A percentile compares a stretch with the other conserved stretches of the same genome.
phyloP scores from a whole-genome alignment of 2,888 invertebrate genomes.

The Conops quadrifasciatus region DNA sequence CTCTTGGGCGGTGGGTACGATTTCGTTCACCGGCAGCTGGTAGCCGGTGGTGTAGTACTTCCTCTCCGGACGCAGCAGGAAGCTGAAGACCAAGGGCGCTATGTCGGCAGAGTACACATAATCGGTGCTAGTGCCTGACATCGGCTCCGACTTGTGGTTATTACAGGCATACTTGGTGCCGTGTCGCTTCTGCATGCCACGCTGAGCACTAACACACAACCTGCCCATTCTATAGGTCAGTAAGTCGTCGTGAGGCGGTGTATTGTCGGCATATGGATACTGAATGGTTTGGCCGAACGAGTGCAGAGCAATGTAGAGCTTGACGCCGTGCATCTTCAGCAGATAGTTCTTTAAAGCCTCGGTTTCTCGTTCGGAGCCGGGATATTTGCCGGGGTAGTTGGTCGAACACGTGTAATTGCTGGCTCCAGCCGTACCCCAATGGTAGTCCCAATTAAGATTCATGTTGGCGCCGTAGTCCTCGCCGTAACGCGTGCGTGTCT shows the following conservation, averaged over 20 bases:
- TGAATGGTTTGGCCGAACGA: conserved; percentile 78
- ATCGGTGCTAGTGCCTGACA: conserved; percentile 76
- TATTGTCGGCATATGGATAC: conserved; percentile 72
- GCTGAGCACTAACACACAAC: conserved; percentile 54
- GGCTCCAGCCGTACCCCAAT: conserved; percentile 72
- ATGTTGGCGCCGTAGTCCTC: conserved; percentile 75
- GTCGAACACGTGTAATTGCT: conserved; percentile 70
- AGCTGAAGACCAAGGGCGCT: conserved; percentile 55
- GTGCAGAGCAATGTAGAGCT: conserved; percentile 77
- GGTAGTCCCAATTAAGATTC: conserved; percentile 80
- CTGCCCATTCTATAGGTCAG: conserved; percentile 53
- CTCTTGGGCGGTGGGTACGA: conserved; percentile 74
- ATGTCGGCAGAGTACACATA: conserved; percentile 75
- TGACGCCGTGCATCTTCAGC: conserved; percentile 65
- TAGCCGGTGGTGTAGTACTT: conserved; percentile 68
- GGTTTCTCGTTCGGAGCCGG: conserved; percentile 78
- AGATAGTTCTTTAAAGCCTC: conserved; percentile 69
- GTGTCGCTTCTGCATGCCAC: conserved; percentile 67
- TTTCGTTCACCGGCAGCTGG: conserved; percentile 72
- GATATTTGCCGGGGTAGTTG: conserved; percentile 71
- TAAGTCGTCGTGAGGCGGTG: conserved; percentile 68
- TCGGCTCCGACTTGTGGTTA: conserved; percentile 70
- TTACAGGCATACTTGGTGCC: conserved; percentile 69
- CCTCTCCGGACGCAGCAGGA: conserved; percentile 68
- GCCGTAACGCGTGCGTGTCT: conserved; percentile 70